These are phyloP conservation scores for Thunnus thynnus DNA, from an alignment of 2,113 vertebrate genomes.

Conservation along the genomic window DNA sequence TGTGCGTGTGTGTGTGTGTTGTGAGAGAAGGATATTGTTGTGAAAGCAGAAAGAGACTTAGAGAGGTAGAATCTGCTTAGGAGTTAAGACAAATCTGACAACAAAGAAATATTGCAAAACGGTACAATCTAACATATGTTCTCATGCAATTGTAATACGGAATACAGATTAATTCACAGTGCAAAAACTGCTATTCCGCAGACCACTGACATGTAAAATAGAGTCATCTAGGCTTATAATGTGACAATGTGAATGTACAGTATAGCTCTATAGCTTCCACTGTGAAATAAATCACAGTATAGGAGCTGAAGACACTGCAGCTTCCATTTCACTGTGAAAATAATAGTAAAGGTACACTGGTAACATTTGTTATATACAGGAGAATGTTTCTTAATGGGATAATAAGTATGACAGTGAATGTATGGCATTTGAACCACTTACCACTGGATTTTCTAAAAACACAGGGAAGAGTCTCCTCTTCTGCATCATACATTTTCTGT, in stretches of 20 bases:
- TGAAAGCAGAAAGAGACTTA: conserved; percentile 17
- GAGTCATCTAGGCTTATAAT: conserved; percentile 6
- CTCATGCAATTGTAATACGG: not conserved
- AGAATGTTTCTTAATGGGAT: not conserved
- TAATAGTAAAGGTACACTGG: not conserved
- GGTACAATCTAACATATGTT: conserved; percentile 19
- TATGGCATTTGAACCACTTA: not conserved
- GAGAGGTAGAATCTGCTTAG: conserved; percentile 20
- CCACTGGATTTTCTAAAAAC: not conserved
- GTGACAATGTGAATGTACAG: not conserved
- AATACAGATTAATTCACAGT: conserved; percentile 8
- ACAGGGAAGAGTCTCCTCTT: too few species aligned
- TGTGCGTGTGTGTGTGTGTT: conserved; percentile 25
- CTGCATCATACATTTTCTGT: too few species aligned
- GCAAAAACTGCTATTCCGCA: conserved; percentile 14
- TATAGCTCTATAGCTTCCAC: not conserved
- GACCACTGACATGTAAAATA: not conserved
- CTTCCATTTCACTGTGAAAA: too few species aligned
- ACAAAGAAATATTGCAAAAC: conserved; percentile 14
- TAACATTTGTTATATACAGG: conserved; percentile 24
- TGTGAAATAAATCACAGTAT: too few species aligned
- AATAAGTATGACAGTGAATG: conserved; percentile 14
- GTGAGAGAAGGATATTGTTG: not conserved
- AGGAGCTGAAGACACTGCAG: too few species aligned
- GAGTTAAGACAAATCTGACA: conserved; percentile 27